A percentile compares a stretch with the other conserved stretches of the same genome.
Conservation (phyloP, 2,113 vertebrate genomes). For the Egretta garzetta region DNA sequence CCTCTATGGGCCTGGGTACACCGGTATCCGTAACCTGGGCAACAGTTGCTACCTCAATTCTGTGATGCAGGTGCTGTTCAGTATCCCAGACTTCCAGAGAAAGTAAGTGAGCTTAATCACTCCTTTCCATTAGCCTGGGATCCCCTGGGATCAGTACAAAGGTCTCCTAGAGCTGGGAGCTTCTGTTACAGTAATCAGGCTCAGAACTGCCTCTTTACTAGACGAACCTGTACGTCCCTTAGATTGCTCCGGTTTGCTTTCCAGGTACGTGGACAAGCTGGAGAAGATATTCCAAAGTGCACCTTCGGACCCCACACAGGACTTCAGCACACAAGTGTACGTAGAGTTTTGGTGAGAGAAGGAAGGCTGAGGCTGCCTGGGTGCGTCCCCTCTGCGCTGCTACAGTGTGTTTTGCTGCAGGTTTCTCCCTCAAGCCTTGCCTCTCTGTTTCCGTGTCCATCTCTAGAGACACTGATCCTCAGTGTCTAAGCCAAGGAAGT, state of each 20-base stretch:
- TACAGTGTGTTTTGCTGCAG: not conserved
- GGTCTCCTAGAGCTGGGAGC: not conserved
- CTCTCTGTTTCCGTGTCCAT: not conserved
- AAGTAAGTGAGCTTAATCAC: slow-evolving; percentile 83
- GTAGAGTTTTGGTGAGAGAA: slow-evolving; percentile 67
- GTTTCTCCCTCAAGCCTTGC: not conserved
- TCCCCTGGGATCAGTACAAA: not conserved
- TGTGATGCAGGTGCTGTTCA: slow-evolving; percentile 99
- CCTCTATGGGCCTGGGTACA: slow-evolving; percentile 91
- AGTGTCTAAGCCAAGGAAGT: not conserved
- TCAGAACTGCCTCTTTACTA: not conserved
- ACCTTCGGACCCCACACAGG: slow-evolving; percentile 92
- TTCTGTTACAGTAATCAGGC: not conserved
- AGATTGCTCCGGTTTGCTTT: not conserved
- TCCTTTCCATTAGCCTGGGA: not conserved
- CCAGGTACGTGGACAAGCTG: slow-evolving; percentile 93
- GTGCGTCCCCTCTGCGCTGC: not conserved
- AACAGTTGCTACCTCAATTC: slow-evolving; percentile 99
- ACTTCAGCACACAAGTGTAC: slow-evolving; percentile 99
- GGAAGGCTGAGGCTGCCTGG: not conserved
- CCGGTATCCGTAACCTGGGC: slow-evolving; percentile 96
- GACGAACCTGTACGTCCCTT: not conserved
- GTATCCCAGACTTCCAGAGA: slow-evolving; percentile 95
- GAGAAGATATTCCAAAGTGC: slow-evolving; percentile 94
- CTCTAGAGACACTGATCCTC: not conserved